Base-by-base conservation (phyloP, 2,113 vertebrate species). In the Rhineura floridana region DNA sequence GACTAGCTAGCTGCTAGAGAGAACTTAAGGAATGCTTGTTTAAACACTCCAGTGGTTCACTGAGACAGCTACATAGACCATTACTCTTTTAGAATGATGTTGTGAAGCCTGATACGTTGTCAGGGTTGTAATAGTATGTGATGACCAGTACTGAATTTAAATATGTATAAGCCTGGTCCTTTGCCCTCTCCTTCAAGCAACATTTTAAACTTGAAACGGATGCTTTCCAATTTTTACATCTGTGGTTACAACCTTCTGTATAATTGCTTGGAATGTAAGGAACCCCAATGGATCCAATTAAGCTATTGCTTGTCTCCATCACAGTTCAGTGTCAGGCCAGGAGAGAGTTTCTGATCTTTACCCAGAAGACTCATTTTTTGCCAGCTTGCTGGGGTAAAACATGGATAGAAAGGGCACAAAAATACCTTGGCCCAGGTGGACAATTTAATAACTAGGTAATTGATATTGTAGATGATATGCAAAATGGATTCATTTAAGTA, bases 261-360 rank as follows among this genome's bases (percentile, higher is more conserved):
- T 77, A 89, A 89, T 90, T 87, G 23, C 65, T 89, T 86, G 76
- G 91, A 95, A 90, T 67, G 21, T 63, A 80, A 90, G 25, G 23
- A 67, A 69, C 93, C 73, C 91, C 80, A 83, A 62, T 95, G 88
- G 59, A 87, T 80, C 83, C 46, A 90, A 63, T 89, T 92, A 91
- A 93, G 91, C 48, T 79, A 65, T 81, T 90, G 67, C 33, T 65
- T 81, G 33, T 86, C 63, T 93, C 23, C 33, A 70, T 90, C 91
- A 30, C 23, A 87, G 90, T 87, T 52, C 75, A 62, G 50, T 59
- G 42, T 89, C 88, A 69, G 3, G 81, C 23, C 25, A 13, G 25
- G 12, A 83, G 25, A 79, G 3, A 44, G 12, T 82, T 91, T 90
- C 76, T 67, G 63, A 25, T 91, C 65, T 44, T 78, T 89, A 81